These are phyloP conservation scores for Drosophila limbata DNA, from an alignment of 2,888 invertebrate species.

Conservation along the genomic window DNA sequence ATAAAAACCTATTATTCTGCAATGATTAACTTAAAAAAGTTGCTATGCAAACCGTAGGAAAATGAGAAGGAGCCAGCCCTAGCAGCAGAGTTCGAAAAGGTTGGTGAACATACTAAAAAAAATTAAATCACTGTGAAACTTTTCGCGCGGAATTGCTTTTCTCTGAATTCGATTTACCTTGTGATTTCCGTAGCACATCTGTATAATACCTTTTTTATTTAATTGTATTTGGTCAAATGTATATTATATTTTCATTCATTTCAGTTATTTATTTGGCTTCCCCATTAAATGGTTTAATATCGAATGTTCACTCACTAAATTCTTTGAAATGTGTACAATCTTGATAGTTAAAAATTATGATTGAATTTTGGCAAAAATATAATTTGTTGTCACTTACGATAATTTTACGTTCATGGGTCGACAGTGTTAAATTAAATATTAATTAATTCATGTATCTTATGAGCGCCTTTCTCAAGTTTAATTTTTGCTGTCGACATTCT, in stretches of 20 bases:
- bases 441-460: not conserved
- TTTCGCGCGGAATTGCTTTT: too few species aligned
- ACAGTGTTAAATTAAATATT: slow-evolving; percentile 1
- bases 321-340: not conserved
- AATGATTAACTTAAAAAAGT: too few species aligned
- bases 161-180: too few species aligned
- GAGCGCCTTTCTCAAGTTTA: not conserved
- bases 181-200: too few species aligned
- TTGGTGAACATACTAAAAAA: too few species aligned
- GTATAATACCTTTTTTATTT: not conserved
- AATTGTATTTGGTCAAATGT: not conserved
- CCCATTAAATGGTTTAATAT: too few species aligned
- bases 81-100: too few species aligned
- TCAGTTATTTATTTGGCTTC: not conserved
- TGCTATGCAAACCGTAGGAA: too few species aligned
- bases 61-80: too few species aligned
- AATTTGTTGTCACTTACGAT: not conserved
- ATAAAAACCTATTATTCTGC: too few species aligned
- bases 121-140: too few species aligned
- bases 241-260: not conserved
- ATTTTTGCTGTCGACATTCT: slow-evolving; percentile 1
- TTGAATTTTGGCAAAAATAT: not conserved
- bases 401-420: not conserved
- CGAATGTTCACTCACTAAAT: not conserved
- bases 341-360: not conserved